Base-by-base conservation (phyloP, 1,140 invertebrate species). In the Drosophila sproati region DNA sequence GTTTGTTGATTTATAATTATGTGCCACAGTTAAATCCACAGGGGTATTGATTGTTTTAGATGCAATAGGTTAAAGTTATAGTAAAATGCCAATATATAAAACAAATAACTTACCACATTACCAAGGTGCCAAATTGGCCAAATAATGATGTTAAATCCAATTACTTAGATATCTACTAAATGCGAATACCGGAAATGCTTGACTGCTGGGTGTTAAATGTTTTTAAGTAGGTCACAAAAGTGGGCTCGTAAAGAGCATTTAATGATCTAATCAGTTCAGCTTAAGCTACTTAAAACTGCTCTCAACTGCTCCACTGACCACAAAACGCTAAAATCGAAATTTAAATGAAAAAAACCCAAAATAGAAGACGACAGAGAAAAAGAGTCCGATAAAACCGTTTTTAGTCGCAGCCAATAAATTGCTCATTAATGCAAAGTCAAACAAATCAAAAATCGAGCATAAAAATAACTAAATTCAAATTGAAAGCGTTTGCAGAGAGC, bases 361-460 rank as follows among this genome's bases (percentile, higher is more conserved):
- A 67, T 32, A 39, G 28, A 68, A 31, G 20, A 12, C 5, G 12
- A 31, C 2, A 67, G 10, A 57, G 39, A 45, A 47, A 43, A 55
- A 34, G 20, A 8, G 69, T 60, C 47, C 54, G 59, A 70, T 75
- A 67, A 73, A 87, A 82, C 45, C 50, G 68, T 57, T 74, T 80
- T 61, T 43, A 62, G 59, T 4, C 3, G 39, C 39, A 8, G 34
- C 61, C 43, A 57, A 45, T 55, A 76, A 87, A 87, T 80, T 50
- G 70, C 51, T 88, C 89, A 88, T 88, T 88, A 88, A 88, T 89
- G 85, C 85, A 78, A 73, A 71, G 55, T 28, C 63, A 89, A 78
- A 70, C 73, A 80, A 83, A 89, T 80, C 73, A 68, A 89, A 88
- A 78, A 63, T 67, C 57, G 56, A 62, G 56, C 41, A 73, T 62